Evolutionary conservation across 2,888 invertebrate species (phyloP).

Genomic region (Celastrina argiolus): DNA sequence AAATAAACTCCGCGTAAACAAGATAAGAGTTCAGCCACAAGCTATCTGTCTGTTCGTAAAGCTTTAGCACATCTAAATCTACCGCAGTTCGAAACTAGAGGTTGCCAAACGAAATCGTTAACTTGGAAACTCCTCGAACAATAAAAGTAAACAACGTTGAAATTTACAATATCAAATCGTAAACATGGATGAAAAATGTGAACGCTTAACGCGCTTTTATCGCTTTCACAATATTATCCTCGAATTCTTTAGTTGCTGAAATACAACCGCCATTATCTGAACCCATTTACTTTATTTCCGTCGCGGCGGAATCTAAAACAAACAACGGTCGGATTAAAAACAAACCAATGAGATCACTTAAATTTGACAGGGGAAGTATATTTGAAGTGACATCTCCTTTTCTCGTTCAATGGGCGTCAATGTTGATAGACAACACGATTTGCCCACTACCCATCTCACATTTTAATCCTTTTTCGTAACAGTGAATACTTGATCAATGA

Average conservation of each 20-base stretch:
- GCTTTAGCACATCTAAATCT: background rate
- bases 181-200: slow-evolving; percentile 12
- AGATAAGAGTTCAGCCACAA: no score
- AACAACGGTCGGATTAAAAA: background rate
- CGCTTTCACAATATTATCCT: slow-evolving; percentile 12
- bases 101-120: slow-evolving; percentile 16
- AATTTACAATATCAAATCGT: slow-evolving; percentile 20
- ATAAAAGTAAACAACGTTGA: slow-evolving; percentile 6
- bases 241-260: slow-evolving; percentile 15
- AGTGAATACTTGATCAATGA: background rate
- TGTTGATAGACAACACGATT: slow-evolving; percentile 48
- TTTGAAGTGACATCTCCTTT: slow-evolving; percentile 56
- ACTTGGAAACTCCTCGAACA: background rate
- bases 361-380: slow-evolving; percentile 40
- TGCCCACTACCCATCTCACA: background rate
- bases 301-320: slow-evolving; percentile 14
- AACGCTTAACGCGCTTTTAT: slow-evolving; percentile 15
- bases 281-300: slow-evolving; percentile 18
- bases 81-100: background rate
- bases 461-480: background rate
- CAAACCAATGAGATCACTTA: slow-evolving; percentile 30
- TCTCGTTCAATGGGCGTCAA: slow-evolving; percentile 51
- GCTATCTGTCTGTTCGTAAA: background rate
- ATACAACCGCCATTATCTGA: slow-evolving; percentile 18
- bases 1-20: background rate